phyloP scores from a whole-genome alignment of 2,797 vertebrate genomes.

The Chrosomus eos region DNA sequence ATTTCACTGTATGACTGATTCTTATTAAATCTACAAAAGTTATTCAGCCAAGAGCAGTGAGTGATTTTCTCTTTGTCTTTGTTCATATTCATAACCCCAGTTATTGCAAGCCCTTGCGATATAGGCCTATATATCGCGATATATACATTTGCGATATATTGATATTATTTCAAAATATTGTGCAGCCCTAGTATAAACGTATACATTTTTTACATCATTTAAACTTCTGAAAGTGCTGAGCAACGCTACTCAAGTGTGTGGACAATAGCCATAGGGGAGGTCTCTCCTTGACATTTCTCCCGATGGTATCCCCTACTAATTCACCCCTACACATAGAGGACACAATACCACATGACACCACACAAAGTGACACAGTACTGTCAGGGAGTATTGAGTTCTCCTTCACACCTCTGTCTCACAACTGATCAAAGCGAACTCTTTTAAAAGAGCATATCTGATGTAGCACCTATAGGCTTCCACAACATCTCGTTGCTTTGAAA shows the following conservation, averaged over 20 bases:
- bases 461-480: constrained; percentile 23
- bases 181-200: neutral
- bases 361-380: constrained; percentile 30
- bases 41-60: too few relatives aligned
- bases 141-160: too few relatives aligned
- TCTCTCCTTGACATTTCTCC: constrained; percentile 19
- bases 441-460: constrained; percentile 19
- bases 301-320: constrained; percentile 40
- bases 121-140: too few relatives aligned
- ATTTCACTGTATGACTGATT: too few relatives aligned
- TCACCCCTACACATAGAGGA: constrained; percentile 33
- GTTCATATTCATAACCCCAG: too few relatives aligned
- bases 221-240: constrained; percentile 37
- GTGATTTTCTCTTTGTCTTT: too few relatives aligned
- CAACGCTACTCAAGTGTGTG: constrained; percentile 47
- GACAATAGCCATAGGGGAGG: constrained; percentile 43
- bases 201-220: too few relatives aligned
- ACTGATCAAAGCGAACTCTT: constrained; percentile 1
- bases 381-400: constrained; percentile 10
- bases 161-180: too few relatives aligned
- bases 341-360: constrained; percentile 9
- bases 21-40: too few relatives aligned
- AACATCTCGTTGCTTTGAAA: constrained; percentile 23
- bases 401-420: constrained; percentile 34
- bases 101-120: too few relatives aligned